Base-by-base conservation (phyloP, 2,113 vertebrate species). In the Rallus limicola region DNA sequence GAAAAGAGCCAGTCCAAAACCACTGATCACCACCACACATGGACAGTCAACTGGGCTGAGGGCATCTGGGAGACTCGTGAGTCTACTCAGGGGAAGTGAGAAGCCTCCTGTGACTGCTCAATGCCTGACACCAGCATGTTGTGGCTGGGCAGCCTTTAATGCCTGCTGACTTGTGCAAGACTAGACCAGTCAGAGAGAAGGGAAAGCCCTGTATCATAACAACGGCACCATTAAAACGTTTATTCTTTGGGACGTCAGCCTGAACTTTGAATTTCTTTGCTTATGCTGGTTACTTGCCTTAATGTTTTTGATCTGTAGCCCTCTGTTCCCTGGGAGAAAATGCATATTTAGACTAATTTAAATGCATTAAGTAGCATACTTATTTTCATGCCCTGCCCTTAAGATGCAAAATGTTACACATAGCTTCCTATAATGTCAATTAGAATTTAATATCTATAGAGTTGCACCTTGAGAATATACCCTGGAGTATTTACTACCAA, bases 251-350 rank as follows among this genome's bases (percentile, higher is more conserved):
- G 50, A 53, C 36, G 31, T 53, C 68, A 75, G 86, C 38, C 34
- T 40, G 44, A 64, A 72, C 63, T 78, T 56, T 48, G 29, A 34
- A 74, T 91, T 88, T 87, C 26, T 74, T 90, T 68, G 21, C 65
- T 38, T 68, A 6, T 63, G 9, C 4, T 63, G 19, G 75, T 85
- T 68, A 88, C 11, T 90, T 3, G 17, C 26, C 60, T 68, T 71
- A 58, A 38, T 16, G 21, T 31, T 90, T 92, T 78, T 83, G 63
- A 92, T 80, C 79, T 38, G 53, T 62, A 74, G 56, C 36, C 44
- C 46, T 88, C 69, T 90, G 11, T 24, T 97, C 65, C 90, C 76
- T 59, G 55, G 88, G 84, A 96, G 84, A 95, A 96, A 97, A 94
- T 68, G 38, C 63, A 91, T 15, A 90, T 85, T 89, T 87, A 86